Evolutionary conservation across 2,888 invertebrate genomes (phyloP).

Genomic region (Cyclophora punctaria): DNA sequence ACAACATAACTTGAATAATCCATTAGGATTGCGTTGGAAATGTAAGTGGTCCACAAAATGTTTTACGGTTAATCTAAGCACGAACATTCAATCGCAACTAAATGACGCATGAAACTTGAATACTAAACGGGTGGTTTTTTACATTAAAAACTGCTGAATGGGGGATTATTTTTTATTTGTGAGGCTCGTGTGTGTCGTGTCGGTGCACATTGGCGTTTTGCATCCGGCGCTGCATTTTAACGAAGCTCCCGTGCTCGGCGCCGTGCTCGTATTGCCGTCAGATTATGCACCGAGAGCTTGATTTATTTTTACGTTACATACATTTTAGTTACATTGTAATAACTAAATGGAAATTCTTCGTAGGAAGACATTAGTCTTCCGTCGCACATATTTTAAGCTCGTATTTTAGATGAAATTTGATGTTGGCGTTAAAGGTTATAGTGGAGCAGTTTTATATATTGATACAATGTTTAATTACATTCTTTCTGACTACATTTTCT

Average conservation of each 20-base stretch:
- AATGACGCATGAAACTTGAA: slow-evolving; percentile 37
- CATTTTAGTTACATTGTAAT: background rate
- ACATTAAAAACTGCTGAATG: slow-evolving; percentile 48
- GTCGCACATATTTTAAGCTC: too few species aligned
- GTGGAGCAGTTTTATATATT: too few species aligned
- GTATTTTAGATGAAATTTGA: too few species aligned
- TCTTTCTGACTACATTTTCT: too few species aligned
- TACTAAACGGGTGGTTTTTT: slow-evolving; percentile 32
- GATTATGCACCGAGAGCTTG: slow-evolving; percentile 14
- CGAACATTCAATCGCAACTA: slow-evolving; percentile 15
- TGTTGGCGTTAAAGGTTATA: too few species aligned
- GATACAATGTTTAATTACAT: too few species aligned
- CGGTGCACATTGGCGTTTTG: slow-evolving; percentile 48
- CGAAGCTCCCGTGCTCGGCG: slow-evolving; percentile 31
- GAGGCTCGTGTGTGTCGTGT: slow-evolving; percentile 36
- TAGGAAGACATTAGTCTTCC: too few species aligned
- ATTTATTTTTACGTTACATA: background rate
- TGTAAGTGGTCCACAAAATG: background rate
- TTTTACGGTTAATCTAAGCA: slow-evolving; percentile 9
- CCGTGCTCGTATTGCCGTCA: slow-evolving; percentile 7
- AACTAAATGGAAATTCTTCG: background rate
- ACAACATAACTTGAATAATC: slow-evolving; percentile 13
- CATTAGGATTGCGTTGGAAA: slow-evolving; percentile 11
- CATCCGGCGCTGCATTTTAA: slow-evolving; percentile 60
- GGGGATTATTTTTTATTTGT: slow-evolving; percentile 28